A percentile compares a stretch with the other conserved stretches of the same genome.
phyloP scores from a whole-genome alignment of 2,888 invertebrate species.

The Galeopsomyia nigrocyanea region DNA sequence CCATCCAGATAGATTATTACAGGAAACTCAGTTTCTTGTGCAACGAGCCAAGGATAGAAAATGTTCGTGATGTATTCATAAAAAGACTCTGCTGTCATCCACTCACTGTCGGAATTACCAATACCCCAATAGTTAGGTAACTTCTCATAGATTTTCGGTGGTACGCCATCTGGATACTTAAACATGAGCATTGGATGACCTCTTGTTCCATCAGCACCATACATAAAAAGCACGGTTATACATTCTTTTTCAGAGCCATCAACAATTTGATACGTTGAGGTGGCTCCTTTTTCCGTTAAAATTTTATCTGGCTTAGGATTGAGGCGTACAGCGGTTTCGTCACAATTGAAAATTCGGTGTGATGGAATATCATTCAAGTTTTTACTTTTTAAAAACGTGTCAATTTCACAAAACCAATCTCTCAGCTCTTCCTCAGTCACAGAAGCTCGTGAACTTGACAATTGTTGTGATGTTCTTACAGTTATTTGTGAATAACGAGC shows the following conservation, averaged over 20 bases:
- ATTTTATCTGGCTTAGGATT: slow-evolving; percentile 50
- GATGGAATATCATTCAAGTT: slow-evolving; percentile 38
- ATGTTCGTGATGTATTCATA: slow-evolving; percentile 18
- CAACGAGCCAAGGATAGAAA: slow-evolving; percentile 14
- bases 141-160: neutral
- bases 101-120: slow-evolving; percentile 10
- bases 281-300: slow-evolving; percentile 39
- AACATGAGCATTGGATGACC: slow-evolving; percentile 25
- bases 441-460: slow-evolving; percentile 12
- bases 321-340: slow-evolving; percentile 49
- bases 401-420: slow-evolving; percentile 15
- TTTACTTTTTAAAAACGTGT: neutral
- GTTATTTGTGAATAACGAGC: slow-evolving; percentile 4
- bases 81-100: slow-evolving; percentile 32
- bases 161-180: slow-evolving; percentile 22
- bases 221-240: slow-evolving; percentile 48
- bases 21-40: slow-evolving; percentile 16
- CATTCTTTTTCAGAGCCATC: slow-evolving; percentile 47
- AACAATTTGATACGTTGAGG: slow-evolving; percentile 50
- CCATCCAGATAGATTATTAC: slow-evolving; percentile 21
- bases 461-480: slow-evolving; percentile 17
- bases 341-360: slow-evolving; percentile 50
- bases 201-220: slow-evolving; percentile 18
- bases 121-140: slow-evolving; percentile 21
- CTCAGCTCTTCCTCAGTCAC: slow-evolving; percentile 25